A percentile compares a stretch with the other conserved stretches of the same genome.
Evolutionary conservation across 2,888 invertebrate species (phyloP).

Genomic region (Copidosoma aretas): DNA sequence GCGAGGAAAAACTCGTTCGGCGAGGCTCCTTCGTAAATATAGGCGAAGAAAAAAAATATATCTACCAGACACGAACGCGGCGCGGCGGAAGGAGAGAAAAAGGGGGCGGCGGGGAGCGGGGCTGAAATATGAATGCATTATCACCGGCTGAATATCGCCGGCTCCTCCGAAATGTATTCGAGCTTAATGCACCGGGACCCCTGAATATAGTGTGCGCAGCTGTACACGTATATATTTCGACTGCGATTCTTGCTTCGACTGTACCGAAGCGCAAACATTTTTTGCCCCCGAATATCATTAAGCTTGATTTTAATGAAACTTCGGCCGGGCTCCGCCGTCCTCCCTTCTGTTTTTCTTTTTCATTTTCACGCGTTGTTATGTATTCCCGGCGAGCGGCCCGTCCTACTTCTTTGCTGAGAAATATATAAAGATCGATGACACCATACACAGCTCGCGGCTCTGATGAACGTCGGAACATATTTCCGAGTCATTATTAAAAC

Average conservation of each 20-base stretch:
- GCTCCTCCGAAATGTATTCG: conserved; percentile 18
- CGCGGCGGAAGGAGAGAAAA: too few species aligned
- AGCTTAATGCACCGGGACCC: conserved; percentile 21
- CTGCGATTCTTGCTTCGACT: conserved; percentile 5
- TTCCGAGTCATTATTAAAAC: too few species aligned
- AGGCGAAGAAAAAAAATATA: too few species aligned
- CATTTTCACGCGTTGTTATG: too few species aligned
- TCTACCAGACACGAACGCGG: too few species aligned
- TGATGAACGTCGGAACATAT: too few species aligned
- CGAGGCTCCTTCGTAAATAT: background rate
- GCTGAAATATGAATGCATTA: conserved; percentile 23
- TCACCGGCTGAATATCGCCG: conserved; percentile 24
- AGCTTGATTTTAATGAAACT: conserved; percentile 9
- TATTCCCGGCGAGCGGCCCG: too few species aligned
- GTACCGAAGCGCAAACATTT: conserved; percentile 26
- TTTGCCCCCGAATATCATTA: conserved; percentile 15
- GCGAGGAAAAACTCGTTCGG: background rate
- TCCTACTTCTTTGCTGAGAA: too few species aligned
- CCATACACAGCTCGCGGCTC: too few species aligned
- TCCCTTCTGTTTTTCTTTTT: background rate
- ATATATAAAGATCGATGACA: too few species aligned
- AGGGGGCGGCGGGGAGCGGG: too few species aligned
- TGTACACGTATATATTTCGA: conserved; percentile 21
- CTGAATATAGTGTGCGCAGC: background rate
- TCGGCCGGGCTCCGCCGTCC: background rate